Percentiles rank a stretch among this genome's conserved stretches.
Evolutionary conservation across 2,113 vertebrate species (phyloP).

Genomic region (Serilophus lunatus): DNA sequence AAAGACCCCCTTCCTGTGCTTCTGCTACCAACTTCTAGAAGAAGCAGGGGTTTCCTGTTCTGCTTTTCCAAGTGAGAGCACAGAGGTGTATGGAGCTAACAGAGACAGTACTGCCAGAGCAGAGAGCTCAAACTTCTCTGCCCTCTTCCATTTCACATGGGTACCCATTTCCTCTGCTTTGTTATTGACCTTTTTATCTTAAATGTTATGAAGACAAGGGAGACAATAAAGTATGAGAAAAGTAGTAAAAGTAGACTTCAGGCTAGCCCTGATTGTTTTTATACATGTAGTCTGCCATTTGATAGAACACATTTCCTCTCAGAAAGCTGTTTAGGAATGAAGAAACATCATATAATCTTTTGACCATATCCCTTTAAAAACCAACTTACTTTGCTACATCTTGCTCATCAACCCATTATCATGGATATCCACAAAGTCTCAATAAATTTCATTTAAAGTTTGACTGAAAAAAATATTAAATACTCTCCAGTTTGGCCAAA

Average conservation of each 20-base stretch:
- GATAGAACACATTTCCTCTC: neutral
- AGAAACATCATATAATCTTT: neutral
- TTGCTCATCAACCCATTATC: neutral
- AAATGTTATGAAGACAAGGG: neutral
- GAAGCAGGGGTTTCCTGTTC: neutral
- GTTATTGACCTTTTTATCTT: neutral
- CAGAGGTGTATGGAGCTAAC: neutral
- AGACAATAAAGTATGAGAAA: neutral
- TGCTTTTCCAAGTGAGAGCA: neutral
- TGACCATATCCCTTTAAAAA: neutral
- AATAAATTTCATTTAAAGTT: conserved; percentile 1
- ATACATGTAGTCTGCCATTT: neutral
- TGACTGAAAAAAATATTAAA: neutral
- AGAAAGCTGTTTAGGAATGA: neutral
- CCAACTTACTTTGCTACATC: neutral
- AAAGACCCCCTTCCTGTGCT: neutral
- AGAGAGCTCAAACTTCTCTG: neutral
- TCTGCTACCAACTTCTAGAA: neutral
- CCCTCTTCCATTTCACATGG: neutral
- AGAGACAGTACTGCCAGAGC: neutral
- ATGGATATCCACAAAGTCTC: neutral
- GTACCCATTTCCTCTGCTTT: neutral
- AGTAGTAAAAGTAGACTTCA: neutral
- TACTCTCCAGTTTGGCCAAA: neutral
- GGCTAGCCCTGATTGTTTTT: neutral